phyloP scores from a whole-genome alignment of 2,888 invertebrate species.

The Heterodera filipjevi region DNA sequence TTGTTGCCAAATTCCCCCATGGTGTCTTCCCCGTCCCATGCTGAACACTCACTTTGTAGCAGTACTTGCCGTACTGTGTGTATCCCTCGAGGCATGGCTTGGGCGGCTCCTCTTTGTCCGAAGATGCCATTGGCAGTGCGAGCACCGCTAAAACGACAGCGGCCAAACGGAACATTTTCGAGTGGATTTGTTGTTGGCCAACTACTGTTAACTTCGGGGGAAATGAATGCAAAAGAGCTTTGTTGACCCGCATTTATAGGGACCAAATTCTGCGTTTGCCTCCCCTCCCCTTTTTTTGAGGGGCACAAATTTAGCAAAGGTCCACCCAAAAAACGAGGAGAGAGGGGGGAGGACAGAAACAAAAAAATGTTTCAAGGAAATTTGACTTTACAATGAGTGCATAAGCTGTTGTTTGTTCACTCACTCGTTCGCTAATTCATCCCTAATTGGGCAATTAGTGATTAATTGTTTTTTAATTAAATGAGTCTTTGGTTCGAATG shows the following conservation, averaged over 20 bases:
- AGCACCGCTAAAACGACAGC: not conserved
- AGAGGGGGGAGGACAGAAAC: not conserved
- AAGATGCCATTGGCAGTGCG: not conserved
- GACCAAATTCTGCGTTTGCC: not conserved
- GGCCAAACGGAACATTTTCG: not conserved
- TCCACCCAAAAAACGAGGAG: not conserved
- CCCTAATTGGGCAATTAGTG: not conserved
- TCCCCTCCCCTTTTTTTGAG: not conserved
- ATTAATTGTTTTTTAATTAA: not conserved
- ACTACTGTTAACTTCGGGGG: too few species aligned
- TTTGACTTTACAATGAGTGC: not conserved
- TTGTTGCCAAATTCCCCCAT: too few species aligned
- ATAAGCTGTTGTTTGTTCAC: not conserved
- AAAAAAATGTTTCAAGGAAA: slow-evolving; percentile 16
- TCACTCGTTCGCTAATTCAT: not conserved
- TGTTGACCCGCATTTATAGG: not conserved
- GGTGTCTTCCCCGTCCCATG: too few species aligned
- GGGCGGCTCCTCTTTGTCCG: not conserved
- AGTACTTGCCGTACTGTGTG: not conserved
- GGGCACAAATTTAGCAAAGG: not conserved
- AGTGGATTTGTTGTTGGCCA: not conserved
- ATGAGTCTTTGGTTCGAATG: not conserved
- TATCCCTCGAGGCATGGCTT: not conserved
- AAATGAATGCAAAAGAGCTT: not conserved
- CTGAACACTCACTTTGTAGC: slow-evolving; percentile 2